Base-by-base conservation (phyloP, 1,140 invertebrate genomes). In the Hydropsyche tenuis region DNA sequence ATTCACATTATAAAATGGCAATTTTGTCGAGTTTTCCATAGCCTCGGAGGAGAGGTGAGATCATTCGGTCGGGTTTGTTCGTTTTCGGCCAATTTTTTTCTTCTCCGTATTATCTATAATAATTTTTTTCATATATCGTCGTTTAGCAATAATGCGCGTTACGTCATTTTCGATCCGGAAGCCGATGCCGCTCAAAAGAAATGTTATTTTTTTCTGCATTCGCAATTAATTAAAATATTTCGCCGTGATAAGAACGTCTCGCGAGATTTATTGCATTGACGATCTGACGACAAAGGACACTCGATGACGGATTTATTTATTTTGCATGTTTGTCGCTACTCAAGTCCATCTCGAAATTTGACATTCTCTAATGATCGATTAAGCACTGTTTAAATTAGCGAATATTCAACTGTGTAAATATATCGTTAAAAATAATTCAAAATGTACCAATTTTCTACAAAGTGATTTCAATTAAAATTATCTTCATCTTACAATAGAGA, bases 221-320 rank as follows among this genome's bases (percentile, higher is more conserved):
- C 7, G 56, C 56, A 27, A 60, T 60, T n/a, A 60, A 60, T 60
- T 60, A 60, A 60, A 60, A 60, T 60, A 60, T 60, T 60, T 60
- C 12, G 20, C 7, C 6, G 25, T 27, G 56, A 60, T 60, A 60
- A 27, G 9, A 16, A 53, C 30, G 9, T 37, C 30, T 18, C 48
- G 7, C 1, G 48, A 18, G 48, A 53, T 53, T 53, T 53, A 53
- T 53, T 53, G 16, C 20, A 53, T 5, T 7, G 48, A 18, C 48
- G 1, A 53, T 18, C 16, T 9, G 30, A 37, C 3, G 30, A 37
- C 30, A 37, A 37, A 37, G 30, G 9, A 37, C 30, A 37, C 30
- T 37, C 30, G 3, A 37, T 9, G 30, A 9, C 9, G 30, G 9
- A 37, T 37, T 37, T 37, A 9, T 37, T 37, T 37, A 37, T 37